phyloP scores from a whole-genome alignment of 2,888 invertebrate genomes.

The Stegana nigrithorax region DNA sequence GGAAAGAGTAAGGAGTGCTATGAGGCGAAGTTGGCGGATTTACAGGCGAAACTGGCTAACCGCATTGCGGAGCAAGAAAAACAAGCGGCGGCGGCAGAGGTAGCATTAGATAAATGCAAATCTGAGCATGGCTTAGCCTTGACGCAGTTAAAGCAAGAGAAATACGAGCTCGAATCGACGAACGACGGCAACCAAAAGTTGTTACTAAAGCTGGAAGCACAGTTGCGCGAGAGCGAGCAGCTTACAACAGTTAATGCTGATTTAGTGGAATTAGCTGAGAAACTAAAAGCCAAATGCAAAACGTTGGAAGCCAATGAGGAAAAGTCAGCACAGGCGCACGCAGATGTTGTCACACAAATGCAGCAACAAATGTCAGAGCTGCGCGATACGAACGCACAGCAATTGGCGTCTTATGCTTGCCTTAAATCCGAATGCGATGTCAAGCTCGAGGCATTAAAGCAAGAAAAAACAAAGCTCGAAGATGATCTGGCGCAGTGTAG shows the following conservation, averaged over 20 bases:
- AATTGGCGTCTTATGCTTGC: conserved; percentile 9
- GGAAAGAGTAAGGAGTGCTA: conserved; percentile 37
- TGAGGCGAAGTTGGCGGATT: conserved; percentile 30
- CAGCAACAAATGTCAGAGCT: background rate
- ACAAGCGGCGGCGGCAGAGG: too few relatives aligned
- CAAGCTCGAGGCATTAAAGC: conserved; percentile 29
- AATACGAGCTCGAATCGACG: conserved; percentile 34
- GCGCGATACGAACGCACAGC: background rate
- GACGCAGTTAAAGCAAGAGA: conserved; percentile 31
- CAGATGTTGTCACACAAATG: background rate
- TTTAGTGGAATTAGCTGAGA: conserved; percentile 26
- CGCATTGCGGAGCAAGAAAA: conserved; percentile 23
- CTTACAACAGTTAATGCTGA: conserved; percentile 18
- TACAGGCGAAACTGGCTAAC: conserved; percentile 28
- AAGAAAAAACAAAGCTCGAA: conserved; percentile 27
- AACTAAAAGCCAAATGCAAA: background rate
- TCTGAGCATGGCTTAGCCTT: conserved; percentile 23
- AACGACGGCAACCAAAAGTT: conserved; percentile 34
- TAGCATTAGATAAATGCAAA: conserved; percentile 21
- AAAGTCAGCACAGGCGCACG: background rate
- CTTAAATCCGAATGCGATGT: conserved; percentile 15
- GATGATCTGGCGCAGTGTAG: background rate
- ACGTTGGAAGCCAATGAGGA: background rate
- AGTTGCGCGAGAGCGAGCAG: conserved; percentile 22
- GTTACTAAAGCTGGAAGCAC: conserved; percentile 24